These are phyloP conservation scores for Drosophila picticornis DNA, from an alignment of 2,888 invertebrate species.

Conservation along the genomic window DNA sequence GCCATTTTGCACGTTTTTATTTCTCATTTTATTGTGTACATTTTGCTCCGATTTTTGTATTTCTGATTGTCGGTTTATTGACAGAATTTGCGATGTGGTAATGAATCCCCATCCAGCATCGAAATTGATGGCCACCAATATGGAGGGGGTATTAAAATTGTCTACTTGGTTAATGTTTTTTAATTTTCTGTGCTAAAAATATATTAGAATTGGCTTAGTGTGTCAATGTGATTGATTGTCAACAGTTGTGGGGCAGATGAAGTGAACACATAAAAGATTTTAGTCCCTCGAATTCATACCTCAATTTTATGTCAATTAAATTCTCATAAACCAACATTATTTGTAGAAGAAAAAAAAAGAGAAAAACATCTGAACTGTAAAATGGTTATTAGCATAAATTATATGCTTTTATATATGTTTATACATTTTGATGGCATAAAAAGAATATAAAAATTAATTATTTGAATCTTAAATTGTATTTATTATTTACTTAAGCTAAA, in stretches of 20 bases:
- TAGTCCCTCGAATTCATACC: background rate
- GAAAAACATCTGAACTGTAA: background rate
- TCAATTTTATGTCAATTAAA: background rate
- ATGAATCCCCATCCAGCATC: conserved; percentile 15
- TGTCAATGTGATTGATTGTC: background rate
- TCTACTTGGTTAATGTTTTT: background rate
- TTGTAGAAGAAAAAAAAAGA: background rate
- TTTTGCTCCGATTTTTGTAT: conserved; percentile 36
- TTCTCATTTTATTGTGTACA: conserved; percentile 36
- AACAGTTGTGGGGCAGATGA: background rate
- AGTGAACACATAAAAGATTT: background rate
- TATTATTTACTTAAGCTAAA: background rate
- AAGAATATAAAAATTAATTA: background rate
- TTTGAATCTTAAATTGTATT: background rate
- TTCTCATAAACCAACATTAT: background rate
- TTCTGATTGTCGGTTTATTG: conserved; percentile 43
- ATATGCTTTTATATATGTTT: background rate
- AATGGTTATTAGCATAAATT: background rate
- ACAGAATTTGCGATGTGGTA: conserved; percentile 28
- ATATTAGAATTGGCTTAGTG: background rate
- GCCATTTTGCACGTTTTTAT: conserved; percentile 19
- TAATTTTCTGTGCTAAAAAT: background rate
- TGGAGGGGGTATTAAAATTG: background rate
- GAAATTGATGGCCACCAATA: conserved; percentile 1
- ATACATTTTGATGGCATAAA: background rate